A percentile compares a stretch with the other conserved stretches of the same genome.
Evolutionary conservation across 2,888 invertebrate species (phyloP).

Genomic region (Zhuqinia jingwanae): DNA sequence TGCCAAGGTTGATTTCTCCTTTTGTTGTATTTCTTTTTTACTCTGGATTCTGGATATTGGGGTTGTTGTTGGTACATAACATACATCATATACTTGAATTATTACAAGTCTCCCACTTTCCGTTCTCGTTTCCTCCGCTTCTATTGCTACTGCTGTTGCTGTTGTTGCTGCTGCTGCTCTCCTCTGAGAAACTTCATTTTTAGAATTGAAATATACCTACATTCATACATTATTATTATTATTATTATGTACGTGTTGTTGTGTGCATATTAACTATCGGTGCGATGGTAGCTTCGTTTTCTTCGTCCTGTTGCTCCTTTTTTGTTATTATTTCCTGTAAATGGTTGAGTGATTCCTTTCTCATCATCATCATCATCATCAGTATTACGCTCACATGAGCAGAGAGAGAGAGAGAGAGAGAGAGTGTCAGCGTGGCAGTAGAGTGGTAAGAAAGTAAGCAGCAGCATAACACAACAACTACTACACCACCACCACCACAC

Average conservation of each 20-base stretch:
- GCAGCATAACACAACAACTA: no score
- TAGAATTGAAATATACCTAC: no score
- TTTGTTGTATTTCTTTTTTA: constrained; percentile 5
- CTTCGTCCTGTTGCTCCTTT: neutral
- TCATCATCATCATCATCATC: constrained; percentile 9
- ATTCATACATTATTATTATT: no score
- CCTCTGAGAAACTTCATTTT: constrained; percentile 32
- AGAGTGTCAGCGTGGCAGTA: constrained; percentile 68
- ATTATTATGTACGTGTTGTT: neutral
- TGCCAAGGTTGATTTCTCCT: neutral
- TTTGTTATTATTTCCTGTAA: constrained; percentile 50
- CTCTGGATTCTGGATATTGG: neutral
- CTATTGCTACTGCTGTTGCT: no score
- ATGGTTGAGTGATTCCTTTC: constrained; percentile 71
- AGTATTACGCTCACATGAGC: no score
- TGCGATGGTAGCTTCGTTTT: neutral
- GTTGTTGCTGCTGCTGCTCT: no score
- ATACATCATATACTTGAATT: no score
- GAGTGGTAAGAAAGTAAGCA: constrained; percentile 41
- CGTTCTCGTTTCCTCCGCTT: constrained; percentile 19
- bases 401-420: neutral
- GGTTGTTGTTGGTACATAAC: no score
- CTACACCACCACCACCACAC: no score
- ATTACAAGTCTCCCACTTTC: no score
- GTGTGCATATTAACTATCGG: neutral